Evolutionary conservation across 2,113 vertebrate genomes (phyloP), one percentile per base, ranked within the genome.

Genomic region (Willisornis vidua): DNA sequence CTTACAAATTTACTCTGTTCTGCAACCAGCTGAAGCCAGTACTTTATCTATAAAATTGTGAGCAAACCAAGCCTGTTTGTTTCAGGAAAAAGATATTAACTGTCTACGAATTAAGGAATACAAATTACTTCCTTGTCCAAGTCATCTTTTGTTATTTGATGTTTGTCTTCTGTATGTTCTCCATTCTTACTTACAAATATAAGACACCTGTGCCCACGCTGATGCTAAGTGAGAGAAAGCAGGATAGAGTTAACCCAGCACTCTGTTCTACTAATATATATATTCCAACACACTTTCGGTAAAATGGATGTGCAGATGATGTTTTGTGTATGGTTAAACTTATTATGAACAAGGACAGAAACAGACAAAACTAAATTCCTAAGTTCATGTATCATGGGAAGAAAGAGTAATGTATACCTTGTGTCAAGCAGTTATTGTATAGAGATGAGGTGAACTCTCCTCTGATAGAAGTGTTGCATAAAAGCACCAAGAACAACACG

Each of bases 371-470:
- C 4, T 48, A 79, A 90, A 83, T 55, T 63, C 49, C 83, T 84
- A 85, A 74, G n/a, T 16, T 63, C 75, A 62, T 6, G 35, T 87
- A 45, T 92, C 87, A 48, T 14, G 37, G 68, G 67, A 74, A 90
- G 57, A 94, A 48, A 81, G 75, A 91, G 58, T 37, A 92, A 83
- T 16, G 52, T 72, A 8, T 82, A 84, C 76, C 83, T 74, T 49
- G 75, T 94, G 93, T 87, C 86, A 79, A 96, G 77, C 71, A 90
- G 74, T 31, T 94, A 93, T 37, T 93, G 78, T 41, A 43, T 71
- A 92, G 66, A 79, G 88, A 95, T 94, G 92, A 93, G 84, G 80
- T 80, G 82, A 94, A 91, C 84, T 94, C 85, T 90, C 76, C 80
- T 91, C 45, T 79, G 82, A 91, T 75, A 95, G 35, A 96, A 62